These are phyloP conservation scores for Pantherophis vulpinus DNA, from an alignment of 2,797 vertebrate genomes.

Conservation along the genomic window DNA sequence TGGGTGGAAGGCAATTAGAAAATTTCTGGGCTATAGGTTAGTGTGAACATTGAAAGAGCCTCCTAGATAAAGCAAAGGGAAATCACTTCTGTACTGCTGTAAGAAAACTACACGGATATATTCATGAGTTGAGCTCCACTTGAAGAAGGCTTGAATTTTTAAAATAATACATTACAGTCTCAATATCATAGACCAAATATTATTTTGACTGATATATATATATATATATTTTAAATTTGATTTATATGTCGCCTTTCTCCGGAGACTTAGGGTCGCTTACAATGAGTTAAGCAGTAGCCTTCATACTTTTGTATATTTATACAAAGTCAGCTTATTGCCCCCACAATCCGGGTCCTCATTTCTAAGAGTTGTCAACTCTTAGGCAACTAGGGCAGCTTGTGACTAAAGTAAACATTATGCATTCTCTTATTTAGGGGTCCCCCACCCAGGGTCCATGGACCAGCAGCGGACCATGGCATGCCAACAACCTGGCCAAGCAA, in stretches of 20 bases:
- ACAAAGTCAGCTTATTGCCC: too few species aligned
- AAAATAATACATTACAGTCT: neutral
- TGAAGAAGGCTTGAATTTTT: neutral
- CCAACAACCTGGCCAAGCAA: too few species aligned
- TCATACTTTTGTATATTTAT: too few species aligned
- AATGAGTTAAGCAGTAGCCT: too few species aligned
- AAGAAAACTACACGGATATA: neutral
- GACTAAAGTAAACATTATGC: neutral
- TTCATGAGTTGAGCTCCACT: neutral
- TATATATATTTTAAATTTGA: too few species aligned
- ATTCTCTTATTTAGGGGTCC: too few species aligned
- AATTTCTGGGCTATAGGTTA: neutral
- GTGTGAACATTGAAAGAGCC: neutral
- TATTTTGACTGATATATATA: too few species aligned
- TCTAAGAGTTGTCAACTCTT: neutral
- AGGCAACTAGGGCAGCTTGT: neutral
- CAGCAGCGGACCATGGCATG: accelerated
- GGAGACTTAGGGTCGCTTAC: too few species aligned
- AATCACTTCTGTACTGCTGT: neutral
- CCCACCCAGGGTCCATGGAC: too few species aligned
- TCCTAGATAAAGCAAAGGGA: neutral
- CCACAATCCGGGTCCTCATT: too few species aligned
- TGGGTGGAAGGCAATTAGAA: neutral
- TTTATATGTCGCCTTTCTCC: too few species aligned
- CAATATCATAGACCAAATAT: neutral